A percentile compares a stretch with the other conserved stretches of the same genome.
Conservation (phyloP, 2,797 vertebrate species). For the Hipposideros larvatus region DNA sequence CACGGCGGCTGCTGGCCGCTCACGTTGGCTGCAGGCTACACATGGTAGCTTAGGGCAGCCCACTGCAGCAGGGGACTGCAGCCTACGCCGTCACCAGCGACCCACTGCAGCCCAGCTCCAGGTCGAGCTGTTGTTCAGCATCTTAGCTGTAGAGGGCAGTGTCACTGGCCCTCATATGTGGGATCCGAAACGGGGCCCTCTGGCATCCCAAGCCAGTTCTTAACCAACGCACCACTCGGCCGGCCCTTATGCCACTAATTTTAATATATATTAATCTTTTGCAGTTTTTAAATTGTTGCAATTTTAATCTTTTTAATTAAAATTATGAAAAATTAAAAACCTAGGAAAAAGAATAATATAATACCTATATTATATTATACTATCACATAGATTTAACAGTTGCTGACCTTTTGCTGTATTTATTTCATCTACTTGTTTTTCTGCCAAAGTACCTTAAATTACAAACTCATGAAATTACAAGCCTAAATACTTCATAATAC, state of each 20-base stretch:
- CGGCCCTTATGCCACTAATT: background rate
- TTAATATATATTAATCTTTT: background rate
- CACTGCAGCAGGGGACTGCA: too few species aligned
- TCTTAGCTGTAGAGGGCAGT: too few species aligned
- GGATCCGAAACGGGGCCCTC: too few species aligned
- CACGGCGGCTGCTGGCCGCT: too few species aligned
- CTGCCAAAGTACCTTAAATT: background rate
- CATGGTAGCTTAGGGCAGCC: too few species aligned
- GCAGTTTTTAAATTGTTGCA: background rate
- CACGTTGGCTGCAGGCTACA: too few species aligned
- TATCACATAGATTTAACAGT: background rate
- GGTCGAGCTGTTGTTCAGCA: too few species aligned
- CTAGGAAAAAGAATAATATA: background rate
- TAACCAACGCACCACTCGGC: too few species aligned
- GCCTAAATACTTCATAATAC: background rate
- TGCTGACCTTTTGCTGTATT: background rate
- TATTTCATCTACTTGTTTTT: background rate
- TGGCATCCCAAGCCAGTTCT: too few species aligned
- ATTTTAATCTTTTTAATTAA: background rate
- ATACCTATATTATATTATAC: background rate
- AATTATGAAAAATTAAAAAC: background rate
- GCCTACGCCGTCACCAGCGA: too few species aligned
- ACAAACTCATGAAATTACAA: slow-evolving; percentile 26
- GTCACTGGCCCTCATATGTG: too few species aligned
- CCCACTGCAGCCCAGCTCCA: too few species aligned